Evolutionary conservation across 2,888 invertebrate genomes (phyloP).

Genomic region (Himalopsyche anomala): DNA sequence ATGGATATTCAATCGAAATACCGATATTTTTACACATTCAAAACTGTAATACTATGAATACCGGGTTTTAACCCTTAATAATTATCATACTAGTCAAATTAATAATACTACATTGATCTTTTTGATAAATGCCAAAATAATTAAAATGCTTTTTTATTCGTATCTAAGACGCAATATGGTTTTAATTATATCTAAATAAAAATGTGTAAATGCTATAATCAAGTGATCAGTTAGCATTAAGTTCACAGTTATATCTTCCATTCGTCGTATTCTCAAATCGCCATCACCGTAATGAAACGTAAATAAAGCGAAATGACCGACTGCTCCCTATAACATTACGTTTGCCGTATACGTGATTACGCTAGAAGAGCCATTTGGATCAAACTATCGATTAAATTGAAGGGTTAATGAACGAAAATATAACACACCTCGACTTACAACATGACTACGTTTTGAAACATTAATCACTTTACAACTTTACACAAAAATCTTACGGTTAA

Average conservation of each 20-base stretch:
- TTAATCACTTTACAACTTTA: too few species aligned
- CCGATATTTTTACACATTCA: too few species aligned
- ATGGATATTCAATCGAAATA: too few species aligned
- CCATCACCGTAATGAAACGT: conserved; percentile 50
- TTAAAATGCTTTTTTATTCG: too few species aligned
- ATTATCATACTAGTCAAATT: too few species aligned
- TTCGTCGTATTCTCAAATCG: not conserved
- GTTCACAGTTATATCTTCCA: not conserved
- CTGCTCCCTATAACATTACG: not conserved
- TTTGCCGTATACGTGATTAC: not conserved
- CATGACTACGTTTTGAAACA: not conserved
- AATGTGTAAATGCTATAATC: not conserved
- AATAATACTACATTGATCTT: too few species aligned
- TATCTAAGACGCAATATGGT: too few species aligned
- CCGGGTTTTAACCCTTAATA: too few species aligned
- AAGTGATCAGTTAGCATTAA: not conserved
- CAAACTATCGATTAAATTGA: conserved; percentile 21
- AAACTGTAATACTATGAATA: too few species aligned
- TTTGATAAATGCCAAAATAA: too few species aligned
- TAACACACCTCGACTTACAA: not conserved
- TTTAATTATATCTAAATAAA: too few species aligned
- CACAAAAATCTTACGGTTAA: too few species aligned
- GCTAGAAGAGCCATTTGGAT: conserved; percentile 8
- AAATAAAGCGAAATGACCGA: conserved; percentile 35
- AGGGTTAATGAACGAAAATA: not conserved